Base-by-base conservation (phyloP, 2,113 vertebrate genomes). In the Oceanites oceanicus region DNA sequence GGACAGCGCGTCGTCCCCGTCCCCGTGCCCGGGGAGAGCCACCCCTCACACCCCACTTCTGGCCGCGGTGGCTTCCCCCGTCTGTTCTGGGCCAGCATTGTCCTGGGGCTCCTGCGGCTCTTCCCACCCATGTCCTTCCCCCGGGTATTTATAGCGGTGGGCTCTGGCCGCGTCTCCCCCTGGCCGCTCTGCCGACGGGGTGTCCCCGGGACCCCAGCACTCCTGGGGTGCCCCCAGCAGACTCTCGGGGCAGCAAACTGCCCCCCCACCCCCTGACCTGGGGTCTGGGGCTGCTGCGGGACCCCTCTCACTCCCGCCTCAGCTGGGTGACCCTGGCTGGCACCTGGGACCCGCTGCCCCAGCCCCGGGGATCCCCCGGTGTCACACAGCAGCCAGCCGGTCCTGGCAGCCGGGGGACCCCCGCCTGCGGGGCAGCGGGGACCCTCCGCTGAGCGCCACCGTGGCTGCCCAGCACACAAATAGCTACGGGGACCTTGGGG, bases 171-270 rank as follows among this genome's bases (percentile, higher is more conserved):
- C 11, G 4, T 30, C 21, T 7, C 21, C 53, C 45, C 45, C 26
- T 0, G 8, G 22, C 18, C 2, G 11, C 52, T 29, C 23, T 38
- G 29, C 50, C 25, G 1, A 10, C 2, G 2, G 23, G 47, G 79
- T 27, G 49, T 30, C 49, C 20, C 34, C 2, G 5, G 27, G 65
- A 68, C 55, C n/a, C 25, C 68, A 0, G 3, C 45, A 6, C 8
- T 12, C 63, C 23, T 12, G 72, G 25, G 67, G 32, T 42, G 53
- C 34, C 34, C 13, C 17, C 8, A 2, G 40, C 34, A 42, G 65
- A 45, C 49, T 42, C 56, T 15, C 7, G 3, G 65, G 42, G 67
- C 47, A 72, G 32, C 32, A 44, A 13, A 18, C 40, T 38, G 50
- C 16, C 36, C 61, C 71, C 19, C 3, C 4, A 6, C 11, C 10